Evolutionary conservation across 2,888 invertebrate species (phyloP), one percentile per base, ranked within the genome.

Genomic region (Lutraria lutraria): DNA sequence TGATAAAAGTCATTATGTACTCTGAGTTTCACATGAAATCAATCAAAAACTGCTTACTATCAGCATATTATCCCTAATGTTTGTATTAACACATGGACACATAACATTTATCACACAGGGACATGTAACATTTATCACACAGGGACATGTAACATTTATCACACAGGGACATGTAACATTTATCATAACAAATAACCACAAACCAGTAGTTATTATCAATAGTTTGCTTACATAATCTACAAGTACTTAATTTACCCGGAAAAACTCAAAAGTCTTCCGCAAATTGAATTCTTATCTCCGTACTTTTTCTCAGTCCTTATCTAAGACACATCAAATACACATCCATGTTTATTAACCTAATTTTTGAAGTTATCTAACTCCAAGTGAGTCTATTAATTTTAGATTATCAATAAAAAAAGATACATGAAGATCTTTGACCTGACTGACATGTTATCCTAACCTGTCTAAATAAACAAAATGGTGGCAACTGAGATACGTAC

Each of bases 281-380:
- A 25, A 68, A 68, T 25, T 25, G 63, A 68, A 68, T 25, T 68
- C 63, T 68, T 68, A 68, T 68, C 63, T 68, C 6, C n/a, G 3
- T 25, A 8, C 8, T 68, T 25, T 68, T 68, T 60, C 60, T 68
- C 43, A n/a, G 2, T n/a, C 63, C 63, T 68, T 68, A 68, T 68
- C 63, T 25, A 68, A 68, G 25, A 3, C 25, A 68, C n/a, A 68
- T 68, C 63, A 76, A 76, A 76, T 76, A 76, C 76, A 76, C 19
- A 15, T 76, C 31, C 31, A 31, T 76, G 76, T 76, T 76, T 76
- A 76, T 76, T 76, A 76, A 76, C 76, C 76, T 34, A 76, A 76
- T 76, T 25, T 76, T 34, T 76, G 76, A 76, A 76, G 34, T 76
- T 76, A 76, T 76, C 34, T 34, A 76, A 31, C 25, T 76, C 31